phyloP scores from a whole-genome alignment of 2,797 vertebrate genomes.

The Orientallactaga sibirica region DNA sequence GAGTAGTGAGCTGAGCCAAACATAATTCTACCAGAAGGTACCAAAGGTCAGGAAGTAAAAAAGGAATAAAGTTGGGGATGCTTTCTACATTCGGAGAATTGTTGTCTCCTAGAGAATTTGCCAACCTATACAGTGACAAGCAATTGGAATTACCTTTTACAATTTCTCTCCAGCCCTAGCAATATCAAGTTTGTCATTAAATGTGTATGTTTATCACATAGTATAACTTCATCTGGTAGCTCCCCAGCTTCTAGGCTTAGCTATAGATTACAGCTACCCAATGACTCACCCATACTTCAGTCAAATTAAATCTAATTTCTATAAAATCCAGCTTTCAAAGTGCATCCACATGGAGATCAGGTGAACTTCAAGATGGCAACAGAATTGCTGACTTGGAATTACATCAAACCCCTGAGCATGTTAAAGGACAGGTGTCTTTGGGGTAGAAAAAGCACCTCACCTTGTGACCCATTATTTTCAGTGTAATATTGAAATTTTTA shows the following conservation, averaged over 20 bases:
- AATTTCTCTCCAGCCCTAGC: neutral
- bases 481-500: neutral
- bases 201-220: too few relatives aligned
- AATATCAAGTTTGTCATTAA: neutral
- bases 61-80: neutral
- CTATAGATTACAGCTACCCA: neutral
- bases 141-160: neutral
- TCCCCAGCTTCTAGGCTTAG: neutral
- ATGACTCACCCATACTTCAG: neutral
- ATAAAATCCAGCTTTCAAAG: neutral
- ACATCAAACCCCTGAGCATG: neutral
- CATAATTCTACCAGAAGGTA: neutral
- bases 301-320: neutral
- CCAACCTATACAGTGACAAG: neutral
- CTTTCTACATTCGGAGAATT: conserved; percentile 26
- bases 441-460: neutral
- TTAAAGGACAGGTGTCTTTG: neutral
- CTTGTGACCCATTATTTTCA: neutral
- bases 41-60: neutral
- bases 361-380: neutral
- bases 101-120: conserved; percentile 5
- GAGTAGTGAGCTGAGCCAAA: neutral
- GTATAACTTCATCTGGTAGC: neutral
- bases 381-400: neutral
- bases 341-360: neutral